A percentile compares a stretch with the other conserved stretches of the same genome.
These are phyloP conservation scores for Orchesellides sinensis DNA, from an alignment of 2,888 invertebrate species.

Conservation along the genomic window DNA sequence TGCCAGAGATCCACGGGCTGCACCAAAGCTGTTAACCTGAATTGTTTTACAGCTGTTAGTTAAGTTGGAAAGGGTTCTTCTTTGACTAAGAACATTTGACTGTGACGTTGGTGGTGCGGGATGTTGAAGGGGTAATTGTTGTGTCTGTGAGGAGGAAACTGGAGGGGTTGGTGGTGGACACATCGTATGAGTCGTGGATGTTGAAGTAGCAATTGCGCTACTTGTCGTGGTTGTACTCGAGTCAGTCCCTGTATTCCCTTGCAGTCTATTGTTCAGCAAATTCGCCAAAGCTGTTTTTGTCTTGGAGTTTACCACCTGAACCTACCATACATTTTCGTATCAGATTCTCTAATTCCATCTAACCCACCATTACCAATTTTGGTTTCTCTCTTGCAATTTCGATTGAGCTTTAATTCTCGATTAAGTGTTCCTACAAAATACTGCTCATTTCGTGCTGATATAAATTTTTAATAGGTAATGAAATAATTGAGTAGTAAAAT, in stretches of 20 bases:
- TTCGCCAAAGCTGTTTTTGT: constrained; percentile 97
- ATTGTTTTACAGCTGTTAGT: constrained; percentile 77
- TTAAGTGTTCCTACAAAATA: too few relatives aligned
- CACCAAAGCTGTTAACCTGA: constrained; percentile 65
- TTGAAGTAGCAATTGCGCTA: constrained; percentile 79
- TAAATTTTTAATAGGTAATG: too few relatives aligned
- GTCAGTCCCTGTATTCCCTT: constrained; percentile 76
- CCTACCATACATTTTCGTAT: constrained; percentile 56
- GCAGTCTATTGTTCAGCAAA: constrained; percentile 90
- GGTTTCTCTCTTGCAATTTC: background rate
- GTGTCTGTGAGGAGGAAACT: constrained; percentile 66
- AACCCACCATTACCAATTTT: background rate
- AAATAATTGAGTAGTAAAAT: too few relatives aligned
- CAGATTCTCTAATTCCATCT: constrained; percentile 34
- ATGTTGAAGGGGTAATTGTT: constrained; percentile 66
- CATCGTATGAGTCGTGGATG: constrained; percentile 72
- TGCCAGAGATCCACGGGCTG: constrained; percentile 65
- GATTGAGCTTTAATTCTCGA: too few relatives aligned
- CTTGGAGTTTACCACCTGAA: constrained; percentile 86
- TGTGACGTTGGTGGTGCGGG: constrained; percentile 58
- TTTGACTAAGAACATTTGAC: constrained; percentile 74
- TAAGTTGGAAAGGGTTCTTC: constrained; percentile 80
- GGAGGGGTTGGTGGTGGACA: constrained; percentile 70
- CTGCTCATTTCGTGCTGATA: too few relatives aligned
- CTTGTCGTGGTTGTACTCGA: constrained; percentile 63